phyloP scores from a whole-genome alignment of 2,888 invertebrate species.

The Vanessa cardui region DNA sequence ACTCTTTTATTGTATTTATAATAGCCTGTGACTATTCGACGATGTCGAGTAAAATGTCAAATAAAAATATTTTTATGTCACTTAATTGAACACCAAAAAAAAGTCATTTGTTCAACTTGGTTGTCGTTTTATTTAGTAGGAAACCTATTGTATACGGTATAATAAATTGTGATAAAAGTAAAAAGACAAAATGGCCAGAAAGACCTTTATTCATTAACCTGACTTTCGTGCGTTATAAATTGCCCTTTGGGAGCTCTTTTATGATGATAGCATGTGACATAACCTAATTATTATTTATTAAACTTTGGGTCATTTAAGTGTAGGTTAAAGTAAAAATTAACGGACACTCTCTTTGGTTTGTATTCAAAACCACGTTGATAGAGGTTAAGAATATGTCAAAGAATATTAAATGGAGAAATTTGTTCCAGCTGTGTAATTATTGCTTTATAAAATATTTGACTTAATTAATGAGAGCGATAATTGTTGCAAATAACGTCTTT shows the following conservation, averaged over 20 bases:
- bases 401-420: background rate
- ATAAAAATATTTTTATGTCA: too few species aligned
- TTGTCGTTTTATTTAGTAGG: background rate
- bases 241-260: constrained; percentile 28
- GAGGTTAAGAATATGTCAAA: background rate
- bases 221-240: constrained; percentile 32
- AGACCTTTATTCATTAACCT: constrained; percentile 32
- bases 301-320: constrained; percentile 7
- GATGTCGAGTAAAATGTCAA: too few species aligned
- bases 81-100: too few species aligned
- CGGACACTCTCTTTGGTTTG: background rate
- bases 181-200: constrained; percentile 19
- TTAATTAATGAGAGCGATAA: background rate
- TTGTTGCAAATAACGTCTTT: background rate
- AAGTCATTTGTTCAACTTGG: too few species aligned
- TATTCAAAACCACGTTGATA: background rate
- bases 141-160: constrained; percentile 4
- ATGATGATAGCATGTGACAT: constrained; percentile 26
- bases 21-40: too few species aligned
- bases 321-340: constrained; percentile 20
- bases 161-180: constrained; percentile 19
- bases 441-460: background rate
- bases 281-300: constrained; percentile 31
- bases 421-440: background rate
- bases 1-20: too few species aligned